Base-by-base conservation (phyloP, 1,140 invertebrate genomes). In the Odontomachus brunneus region DNA sequence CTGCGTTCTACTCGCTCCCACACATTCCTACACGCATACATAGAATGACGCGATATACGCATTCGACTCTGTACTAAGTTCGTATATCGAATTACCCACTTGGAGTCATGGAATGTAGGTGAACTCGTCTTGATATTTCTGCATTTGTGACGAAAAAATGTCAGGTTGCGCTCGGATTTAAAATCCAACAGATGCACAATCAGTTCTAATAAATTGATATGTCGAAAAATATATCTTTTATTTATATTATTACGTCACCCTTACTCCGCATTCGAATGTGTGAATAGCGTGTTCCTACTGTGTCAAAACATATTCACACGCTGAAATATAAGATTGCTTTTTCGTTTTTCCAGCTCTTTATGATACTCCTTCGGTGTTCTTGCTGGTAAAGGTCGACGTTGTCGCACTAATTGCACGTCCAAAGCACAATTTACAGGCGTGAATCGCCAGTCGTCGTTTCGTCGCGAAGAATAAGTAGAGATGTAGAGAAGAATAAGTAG, bases 391-490 rank as follows among this genome's bases (percentile, higher is more conserved):
- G 60, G 49, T 29, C 48, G 53, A 83, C 69, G 69, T 76, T 57
- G 57, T 71, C 65, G 84, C 82, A 88, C 89, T 91, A 91, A 91
- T 91, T 91, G 88, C 85, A 83, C 83, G 84, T 88, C 88, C 82
- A 84, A 73, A 67, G 44, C 76, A 75, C 80, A 71, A 82, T 86
- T 89, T 89, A 85, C 87, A 84, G 65, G 71, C 65, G 29, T 24
- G 33, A 83, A 59, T 67, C 60, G 67, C 71, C 51, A 38, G 26
- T 24, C 59, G 51, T 44, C 60, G 49, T 78, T 57, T 74, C 26
- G 44, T 14, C 62, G 44, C 19, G 12, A 33, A 74, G 26, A 14
- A 59, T 57, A 22, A 63, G 17, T 66, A 66, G 53, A 3, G 59
- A 9, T n/a, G n/a, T n/a, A n/a, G n/a, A 63, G 53, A 66, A 62